A percentile compares a stretch with the other conserved stretches of the same genome.
These are phyloP conservation scores for Busseola fusca DNA, from an alignment of 2,888 invertebrate species.

Conservation along the genomic window DNA sequence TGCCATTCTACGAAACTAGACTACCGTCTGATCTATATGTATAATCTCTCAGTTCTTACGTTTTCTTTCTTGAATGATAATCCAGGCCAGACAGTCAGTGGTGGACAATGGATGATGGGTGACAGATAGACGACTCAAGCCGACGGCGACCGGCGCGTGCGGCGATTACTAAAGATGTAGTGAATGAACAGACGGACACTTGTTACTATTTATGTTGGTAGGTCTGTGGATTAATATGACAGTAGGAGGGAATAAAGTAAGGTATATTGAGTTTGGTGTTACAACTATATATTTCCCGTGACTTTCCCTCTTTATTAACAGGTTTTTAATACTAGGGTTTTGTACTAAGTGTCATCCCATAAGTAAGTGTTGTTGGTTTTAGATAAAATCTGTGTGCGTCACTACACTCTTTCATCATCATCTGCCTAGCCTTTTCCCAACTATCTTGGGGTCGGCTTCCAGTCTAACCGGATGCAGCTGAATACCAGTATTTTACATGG, in stretches of 20 bases:
- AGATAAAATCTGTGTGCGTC: background rate
- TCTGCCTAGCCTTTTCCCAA: too few relatives aligned
- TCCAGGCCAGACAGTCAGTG: constrained; percentile 25
- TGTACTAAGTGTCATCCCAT: too few relatives aligned
- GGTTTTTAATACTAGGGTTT: background rate
- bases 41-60: background rate
- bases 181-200: constrained; percentile 40
- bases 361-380: background rate
- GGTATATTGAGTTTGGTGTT: background rate
- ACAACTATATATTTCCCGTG: background rate
- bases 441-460: too few relatives aligned
- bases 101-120: constrained; percentile 40
- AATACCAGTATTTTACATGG: too few relatives aligned
- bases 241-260: constrained; percentile 1
- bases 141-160: constrained; percentile 41
- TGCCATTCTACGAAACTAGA: background rate
- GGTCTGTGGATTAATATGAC: constrained; percentile 22
- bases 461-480: too few relatives aligned
- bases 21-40: background rate
- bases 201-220: constrained; percentile 17
- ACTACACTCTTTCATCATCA: too few relatives aligned
- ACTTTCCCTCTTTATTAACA: background rate
- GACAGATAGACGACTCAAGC: constrained; percentile 42
- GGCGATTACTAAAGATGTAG: constrained; percentile 31
- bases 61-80: constrained; percentile 24